Base-by-base conservation (phyloP, 2,888 invertebrate species). In the Malthinus flaveolus region DNA sequence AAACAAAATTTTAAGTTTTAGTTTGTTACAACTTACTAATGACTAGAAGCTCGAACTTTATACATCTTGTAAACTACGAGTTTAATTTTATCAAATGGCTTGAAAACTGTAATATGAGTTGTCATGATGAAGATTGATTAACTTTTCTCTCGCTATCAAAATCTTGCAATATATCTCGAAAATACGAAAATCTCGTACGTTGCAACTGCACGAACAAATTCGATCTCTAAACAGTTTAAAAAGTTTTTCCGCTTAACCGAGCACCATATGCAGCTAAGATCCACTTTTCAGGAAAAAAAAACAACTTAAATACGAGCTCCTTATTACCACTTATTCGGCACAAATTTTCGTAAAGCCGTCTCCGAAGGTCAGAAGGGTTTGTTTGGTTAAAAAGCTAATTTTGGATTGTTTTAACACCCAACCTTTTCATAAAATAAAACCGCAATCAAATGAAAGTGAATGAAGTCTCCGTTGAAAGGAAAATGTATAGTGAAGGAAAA, bases 71-170 rank as follows among this genome's bases (percentile, higher is more conserved):
- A 31, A 36, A 12, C 7, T 7, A 10, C 10, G 12, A 47, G 34
- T 47, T 34, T 7, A 12, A 13, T 23, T 23, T 23, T 15, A 47
- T 34, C 7, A 31, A 36, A 37, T 37, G 37, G 49, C 49, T 49
- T 2, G 36, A 23, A 49, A 34, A 23, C 37, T 23, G 15, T 31
- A 12, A 9, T 36, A 37, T 49, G 49, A 49, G 49, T 32, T 49
- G 49, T 49, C 49, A 49, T 35, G 47, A 44, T 34, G 49, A 49
- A 37, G 49, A 49, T 49, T 49, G 49, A 49, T 49, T 49, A 49
- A 49, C 37, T 36, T 36, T 23, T 47, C 23, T 23, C 23, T 23
- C 23, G 23, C 23, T 47, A 13, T 49, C 31, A 32, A 35, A 48
- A 36, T 32, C n/a, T 9, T 32, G 31, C n/a, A 9, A 32, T 32